Percentiles rank a stretch among this genome's conserved stretches.
phyloP scores from a whole-genome alignment of 2,888 invertebrate species.

The Tinea trinotella region DNA sequence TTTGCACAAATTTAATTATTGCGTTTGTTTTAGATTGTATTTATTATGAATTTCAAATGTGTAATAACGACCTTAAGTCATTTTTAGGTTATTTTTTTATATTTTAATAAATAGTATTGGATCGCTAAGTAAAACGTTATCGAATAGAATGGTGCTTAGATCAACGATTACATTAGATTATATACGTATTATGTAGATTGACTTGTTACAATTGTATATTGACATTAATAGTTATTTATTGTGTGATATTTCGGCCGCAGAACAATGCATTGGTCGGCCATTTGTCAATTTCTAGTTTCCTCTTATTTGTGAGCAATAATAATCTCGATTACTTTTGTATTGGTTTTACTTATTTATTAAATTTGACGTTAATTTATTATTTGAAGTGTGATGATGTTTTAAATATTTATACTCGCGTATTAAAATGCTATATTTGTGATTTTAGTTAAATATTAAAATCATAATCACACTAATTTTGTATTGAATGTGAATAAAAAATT shows the following conservation, averaged over 20 bases:
- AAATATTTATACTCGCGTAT: slow-evolving; percentile 42
- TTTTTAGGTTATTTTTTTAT: slow-evolving; percentile 50
- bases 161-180: slow-evolving; percentile 34
- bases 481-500: slow-evolving; percentile 72
- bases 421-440: not conserved
- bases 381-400: slow-evolving; percentile 58
- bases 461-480: slow-evolving; percentile 67
- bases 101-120: slow-evolving; percentile 57
- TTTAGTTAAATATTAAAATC: slow-evolving; percentile 49
- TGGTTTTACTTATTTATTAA: slow-evolving; percentile 17
- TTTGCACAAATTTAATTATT: slow-evolving; percentile 51
- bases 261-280: not conserved
- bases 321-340: slow-evolving; percentile 10
- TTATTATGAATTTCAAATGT: slow-evolving; percentile 26
- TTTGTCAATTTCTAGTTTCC: slow-evolving; percentile 1
- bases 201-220: slow-evolving; percentile 13
- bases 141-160: slow-evolving; percentile 73
- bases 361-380: slow-evolving; percentile 49
- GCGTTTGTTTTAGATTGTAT: slow-evolving; percentile 43
- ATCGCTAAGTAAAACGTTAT: slow-evolving; percentile 59
- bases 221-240: not conserved
- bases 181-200: not conserved
- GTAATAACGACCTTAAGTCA: slow-evolving; percentile 50
- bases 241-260: not conserved
- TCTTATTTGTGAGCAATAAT: slow-evolving; percentile 4